These are phyloP conservation scores for Drosophila suzukii DNA, from an alignment of 1,140 invertebrate species.

Conservation along the genomic window DNA sequence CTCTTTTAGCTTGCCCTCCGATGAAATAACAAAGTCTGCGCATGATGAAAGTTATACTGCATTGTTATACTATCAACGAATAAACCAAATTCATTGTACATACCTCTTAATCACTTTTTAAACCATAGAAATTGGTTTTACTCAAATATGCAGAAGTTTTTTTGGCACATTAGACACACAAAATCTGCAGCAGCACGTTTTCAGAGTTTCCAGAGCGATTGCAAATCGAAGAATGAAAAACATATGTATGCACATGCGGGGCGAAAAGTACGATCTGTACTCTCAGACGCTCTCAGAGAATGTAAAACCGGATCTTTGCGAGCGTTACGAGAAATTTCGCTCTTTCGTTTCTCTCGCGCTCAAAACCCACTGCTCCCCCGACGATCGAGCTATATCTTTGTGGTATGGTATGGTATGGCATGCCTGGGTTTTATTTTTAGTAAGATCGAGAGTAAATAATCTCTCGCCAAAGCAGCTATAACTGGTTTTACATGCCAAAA, in stretches of 20 bases:
- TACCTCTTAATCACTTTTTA: constrained; percentile 5
- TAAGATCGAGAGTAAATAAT: constrained; percentile 13
- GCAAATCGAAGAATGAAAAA: constrained; percentile 16
- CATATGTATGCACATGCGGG: constrained; percentile 1
- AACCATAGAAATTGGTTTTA: not conserved
- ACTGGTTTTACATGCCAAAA: constrained; percentile 2
- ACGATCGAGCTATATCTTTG: not conserved
- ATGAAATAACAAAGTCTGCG: constrained; percentile 38
- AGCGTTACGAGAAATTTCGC: constrained; percentile 1
- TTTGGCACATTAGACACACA: constrained; percentile 61
- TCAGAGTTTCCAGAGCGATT: constrained; percentile 2
- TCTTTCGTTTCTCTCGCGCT: constrained; percentile 1
- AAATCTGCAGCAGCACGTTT: constrained; percentile 1
- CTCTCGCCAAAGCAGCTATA: constrained; percentile 8
- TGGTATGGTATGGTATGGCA: not conserved
- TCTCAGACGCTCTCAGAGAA: constrained; percentile 3
- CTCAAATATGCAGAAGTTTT: constrained; percentile 67
- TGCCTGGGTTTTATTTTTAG: constrained; percentile 5
- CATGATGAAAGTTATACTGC: constrained; percentile 6
- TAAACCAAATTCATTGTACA: not conserved
- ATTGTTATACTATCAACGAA: not conserved
- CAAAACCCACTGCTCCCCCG: not conserved
- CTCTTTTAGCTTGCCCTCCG: constrained; percentile 16
- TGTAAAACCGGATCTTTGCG: constrained; percentile 10
- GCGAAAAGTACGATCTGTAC: constrained; percentile 2